Evolutionary conservation across 2,888 invertebrate genomes (phyloP), one percentile per base, ranked within the genome.

Genomic region (Fragum whitleyi): DNA sequence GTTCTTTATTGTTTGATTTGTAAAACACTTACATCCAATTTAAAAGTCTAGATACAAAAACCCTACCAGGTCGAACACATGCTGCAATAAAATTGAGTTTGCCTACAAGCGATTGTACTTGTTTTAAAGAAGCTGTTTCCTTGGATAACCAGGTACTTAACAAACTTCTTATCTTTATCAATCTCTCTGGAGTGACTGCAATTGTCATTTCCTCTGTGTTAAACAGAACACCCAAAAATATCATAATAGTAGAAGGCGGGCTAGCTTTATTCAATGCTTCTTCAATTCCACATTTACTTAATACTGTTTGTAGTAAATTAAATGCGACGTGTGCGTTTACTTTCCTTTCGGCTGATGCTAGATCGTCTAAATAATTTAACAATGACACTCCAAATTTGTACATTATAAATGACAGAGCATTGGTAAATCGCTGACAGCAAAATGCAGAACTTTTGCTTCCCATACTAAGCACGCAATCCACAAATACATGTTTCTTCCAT

Each of bases 281-380:
- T 65, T 65, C 42, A 1, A 65, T 21, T 2, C 65, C 65, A 39
- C 39, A 65, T 23, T 39, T 65, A 14, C 32, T 11, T 11, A 65
- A 21, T 9, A 65, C 42, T 42, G 7, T 39, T 21, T 42, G 61
- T 29, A 61, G 6, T n/a, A 39, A 39, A 29, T 16, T 9, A 26
- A 42, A 65, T 3, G 65, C 65, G 32, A 65, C 36, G 3, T 65
- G 39, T 39, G 65, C 65, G 39, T 65, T 65, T 19, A 9, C 14
- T 9, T 65, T 39, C 6, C n/a, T 42, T 39, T 65, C 65, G 2
- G 65, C 65, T 23, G 23, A 36, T 39, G 65, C 65, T 39, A 65
- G 14, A 42, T 62, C 62, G 29, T 62, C 62, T 26, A 62, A n/a
- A 62, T 62, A 62, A 29, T 62, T 62, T 62, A 62, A 39, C 7